These are phyloP conservation scores for Amblyraja radiata DNA, from an alignment of 2,797 vertebrate species.

Conservation along the genomic window DNA sequence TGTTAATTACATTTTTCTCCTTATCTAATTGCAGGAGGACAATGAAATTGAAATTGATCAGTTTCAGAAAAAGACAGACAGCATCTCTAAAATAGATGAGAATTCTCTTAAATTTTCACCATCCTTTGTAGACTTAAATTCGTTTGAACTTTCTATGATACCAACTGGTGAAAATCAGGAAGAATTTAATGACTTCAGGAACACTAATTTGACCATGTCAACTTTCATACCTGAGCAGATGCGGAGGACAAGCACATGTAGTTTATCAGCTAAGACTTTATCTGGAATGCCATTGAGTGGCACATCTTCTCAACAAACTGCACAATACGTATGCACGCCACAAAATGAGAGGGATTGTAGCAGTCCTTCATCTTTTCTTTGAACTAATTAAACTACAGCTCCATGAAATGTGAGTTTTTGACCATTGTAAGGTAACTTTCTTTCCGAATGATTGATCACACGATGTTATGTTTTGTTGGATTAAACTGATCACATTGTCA, in stretches of 20 bases:
- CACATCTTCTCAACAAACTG: neutral
- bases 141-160: constrained; percentile 33
- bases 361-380: constrained; percentile 32
- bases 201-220: constrained; percentile 36
- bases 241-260: constrained; percentile 35
- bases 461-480: neutral
- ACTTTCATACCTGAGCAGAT: constrained; percentile 35
- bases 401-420: neutral
- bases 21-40: constrained; percentile 23
- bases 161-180: constrained; percentile 17
- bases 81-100: neutral
- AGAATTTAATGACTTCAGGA: constrained; percentile 27
- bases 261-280: constrained; percentile 33
- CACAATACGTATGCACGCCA: constrained; percentile 8
- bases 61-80: constrained; percentile 19
- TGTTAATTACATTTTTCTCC: neutral
- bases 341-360: constrained; percentile 1
- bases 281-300: constrained; percentile 28
- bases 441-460: neutral
- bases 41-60: constrained; percentile 31
- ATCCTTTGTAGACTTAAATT: constrained; percentile 32
- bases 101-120: constrained; percentile 29
- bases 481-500: neutral
- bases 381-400: constrained; percentile 4
- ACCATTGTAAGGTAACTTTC: constrained; percentile 13